These are phyloP conservation scores for Anniella stebbinsi DNA, from an alignment of 2,797 vertebrate genomes.

Conservation along the genomic window DNA sequence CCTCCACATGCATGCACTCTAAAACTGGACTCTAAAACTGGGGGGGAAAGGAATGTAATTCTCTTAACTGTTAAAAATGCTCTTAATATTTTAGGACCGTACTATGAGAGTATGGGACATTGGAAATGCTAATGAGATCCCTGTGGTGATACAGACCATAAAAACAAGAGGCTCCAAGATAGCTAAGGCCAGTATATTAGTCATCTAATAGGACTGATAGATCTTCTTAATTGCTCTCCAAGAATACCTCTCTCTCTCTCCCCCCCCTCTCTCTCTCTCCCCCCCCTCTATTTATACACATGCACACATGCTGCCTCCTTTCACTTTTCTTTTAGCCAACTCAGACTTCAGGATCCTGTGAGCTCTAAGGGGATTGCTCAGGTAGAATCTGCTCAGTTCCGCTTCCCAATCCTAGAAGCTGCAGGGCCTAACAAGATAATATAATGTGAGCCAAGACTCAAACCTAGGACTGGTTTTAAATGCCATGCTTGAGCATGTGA, in stretches of 20 bases:
- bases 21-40: not conserved
- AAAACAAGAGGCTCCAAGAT: conserved; percentile 68
- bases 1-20: not conserved
- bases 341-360: not conserved
- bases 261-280: too few species aligned
- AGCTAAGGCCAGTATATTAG: conserved; percentile 70
- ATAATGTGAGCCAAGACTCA: not conserved
- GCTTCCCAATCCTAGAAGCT: not conserved
- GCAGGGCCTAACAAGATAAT: not conserved
- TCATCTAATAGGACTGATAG: conserved; percentile 16
- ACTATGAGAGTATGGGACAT: conserved; percentile 83
- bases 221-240: not conserved
- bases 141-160: conserved; percentile 70
- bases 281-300: too few species aligned
- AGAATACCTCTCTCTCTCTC: not conserved
- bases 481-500: not conserved
- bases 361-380: not conserved
- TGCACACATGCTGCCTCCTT: not conserved
- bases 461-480: not conserved
- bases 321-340: not conserved
- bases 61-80: not conserved
- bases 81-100: conserved; percentile 72
- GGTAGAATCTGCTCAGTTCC: not conserved
- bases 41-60: not conserved
- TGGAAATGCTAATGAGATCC: conserved; percentile 76